phyloP scores from a whole-genome alignment of 2,797 vertebrate genomes.

The Sphaeramia orbicularis region DNA sequence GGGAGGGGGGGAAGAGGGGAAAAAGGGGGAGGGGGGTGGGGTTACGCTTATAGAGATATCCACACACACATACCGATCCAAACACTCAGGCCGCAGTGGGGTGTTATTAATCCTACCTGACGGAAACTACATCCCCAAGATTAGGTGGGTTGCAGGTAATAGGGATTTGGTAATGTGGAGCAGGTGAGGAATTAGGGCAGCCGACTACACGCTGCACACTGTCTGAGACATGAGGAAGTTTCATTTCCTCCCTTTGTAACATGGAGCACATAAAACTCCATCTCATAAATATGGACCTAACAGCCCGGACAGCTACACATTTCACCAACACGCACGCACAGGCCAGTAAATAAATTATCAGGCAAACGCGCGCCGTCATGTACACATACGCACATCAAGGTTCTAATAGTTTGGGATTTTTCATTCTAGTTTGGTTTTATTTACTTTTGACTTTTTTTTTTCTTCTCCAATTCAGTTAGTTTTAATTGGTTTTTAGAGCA shows the following conservation, averaged over 20 bases:
- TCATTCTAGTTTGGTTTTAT: too few relatives aligned
- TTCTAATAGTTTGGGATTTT: too few relatives aligned
- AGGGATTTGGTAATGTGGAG: conserved; percentile 83
- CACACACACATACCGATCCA: conserved; percentile 54
- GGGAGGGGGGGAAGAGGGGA: neutral
- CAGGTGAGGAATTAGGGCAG: conserved; percentile 84
- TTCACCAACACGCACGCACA: conserved; percentile 50
- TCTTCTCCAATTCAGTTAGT: too few relatives aligned
- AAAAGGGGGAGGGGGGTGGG: too few relatives aligned
- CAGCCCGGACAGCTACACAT: conserved; percentile 61
- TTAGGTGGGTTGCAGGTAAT: conserved; percentile 79
- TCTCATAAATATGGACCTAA: conserved; percentile 80
- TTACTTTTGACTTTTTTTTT: too few relatives aligned
- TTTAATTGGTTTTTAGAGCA: too few relatives aligned
- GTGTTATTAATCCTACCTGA: conserved; percentile 81
- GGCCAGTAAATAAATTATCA: conserved; percentile 16
- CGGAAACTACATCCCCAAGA: conserved; percentile 79
- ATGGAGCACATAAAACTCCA: conserved; percentile 76
- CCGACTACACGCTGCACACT: conserved; percentile 72
- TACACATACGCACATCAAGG: conserved; percentile 13
- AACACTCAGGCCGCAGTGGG: conserved; percentile 67
- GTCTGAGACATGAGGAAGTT: conserved; percentile 82
- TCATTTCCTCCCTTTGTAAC: conserved; percentile 86
- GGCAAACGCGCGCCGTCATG: conserved; percentile 7
- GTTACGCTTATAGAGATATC: conserved; percentile 52